Evolutionary conservation across 2,888 invertebrate genomes (phyloP).

Genomic region (Catotricha subobsoleta): DNA sequence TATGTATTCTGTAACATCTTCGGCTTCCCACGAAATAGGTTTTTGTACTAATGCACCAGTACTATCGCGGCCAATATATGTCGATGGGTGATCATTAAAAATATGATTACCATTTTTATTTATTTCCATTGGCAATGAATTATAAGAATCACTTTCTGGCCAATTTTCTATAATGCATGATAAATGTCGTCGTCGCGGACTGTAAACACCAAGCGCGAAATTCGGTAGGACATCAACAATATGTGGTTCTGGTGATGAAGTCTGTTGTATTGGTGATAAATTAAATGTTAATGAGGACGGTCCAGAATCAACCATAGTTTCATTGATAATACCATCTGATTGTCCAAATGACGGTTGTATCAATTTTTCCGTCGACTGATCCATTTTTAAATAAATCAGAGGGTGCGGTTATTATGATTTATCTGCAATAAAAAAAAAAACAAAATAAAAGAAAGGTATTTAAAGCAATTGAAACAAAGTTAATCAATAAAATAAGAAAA

Average conservation of each 20-base stretch:
- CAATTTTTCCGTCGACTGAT: conserved; percentile 10
- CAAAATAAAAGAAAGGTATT: too few relatives aligned
- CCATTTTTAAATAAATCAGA: too few relatives aligned
- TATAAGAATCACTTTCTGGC: conserved; percentile 26
- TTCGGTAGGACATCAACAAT: neutral
- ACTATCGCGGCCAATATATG: too few relatives aligned
- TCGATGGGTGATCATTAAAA: neutral
- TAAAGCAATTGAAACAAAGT: too few relatives aligned
- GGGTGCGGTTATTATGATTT: too few relatives aligned
- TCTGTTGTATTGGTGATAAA: too few relatives aligned
- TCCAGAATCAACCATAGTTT: conserved; percentile 2
- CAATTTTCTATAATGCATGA: conserved; percentile 29
- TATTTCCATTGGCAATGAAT: conserved; percentile 23
- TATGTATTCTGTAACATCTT: conserved; percentile 19
- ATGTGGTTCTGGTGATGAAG: neutral
- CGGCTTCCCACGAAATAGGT: conserved; percentile 11
- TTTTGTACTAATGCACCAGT: conserved; percentile 7
- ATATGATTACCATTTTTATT: conserved; percentile 14
- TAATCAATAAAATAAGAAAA: too few relatives aligned
- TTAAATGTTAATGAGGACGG: neutral
- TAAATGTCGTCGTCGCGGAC: conserved; percentile 26
- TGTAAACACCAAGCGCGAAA: conserved; percentile 10
- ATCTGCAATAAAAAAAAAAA: too few relatives aligned
- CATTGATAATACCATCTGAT: conserved; percentile 10
- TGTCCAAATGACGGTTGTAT: conserved; percentile 13